Evolutionary conservation across 2,888 invertebrate genomes (phyloP).

Genomic region (Oscheius sp.): DNA sequence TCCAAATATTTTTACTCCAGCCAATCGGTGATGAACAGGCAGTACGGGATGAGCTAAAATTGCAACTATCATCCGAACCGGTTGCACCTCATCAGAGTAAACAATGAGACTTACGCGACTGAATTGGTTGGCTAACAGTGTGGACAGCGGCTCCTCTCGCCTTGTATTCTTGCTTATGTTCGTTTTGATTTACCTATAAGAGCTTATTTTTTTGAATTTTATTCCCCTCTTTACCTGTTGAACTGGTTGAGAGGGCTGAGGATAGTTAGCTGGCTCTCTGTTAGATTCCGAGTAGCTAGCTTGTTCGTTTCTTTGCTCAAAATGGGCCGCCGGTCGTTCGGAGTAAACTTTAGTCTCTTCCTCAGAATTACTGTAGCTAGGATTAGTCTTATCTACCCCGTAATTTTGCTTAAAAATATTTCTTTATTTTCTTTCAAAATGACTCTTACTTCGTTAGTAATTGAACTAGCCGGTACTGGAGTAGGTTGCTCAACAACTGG

Average conservation of each 20-base stretch:
- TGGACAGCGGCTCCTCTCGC: slow-evolving; percentile 6
- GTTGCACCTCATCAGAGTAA: neutral
- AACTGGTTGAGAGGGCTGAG: too few relatives aligned
- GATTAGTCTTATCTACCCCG: neutral
- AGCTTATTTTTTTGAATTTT: too few relatives aligned
- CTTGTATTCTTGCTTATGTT: neutral
- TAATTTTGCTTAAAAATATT: neutral
- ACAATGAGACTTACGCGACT: neutral
- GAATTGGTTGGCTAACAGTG: neutral
- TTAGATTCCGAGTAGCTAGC: too few relatives aligned
- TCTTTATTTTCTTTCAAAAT: neutral
- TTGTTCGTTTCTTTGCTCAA: too few relatives aligned
- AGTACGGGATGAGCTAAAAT: neutral
- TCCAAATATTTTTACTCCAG: neutral
- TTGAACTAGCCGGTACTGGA: slow-evolving; percentile 3
- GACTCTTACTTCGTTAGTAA: slow-evolving; percentile 5
- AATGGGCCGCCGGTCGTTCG: too few relatives aligned
- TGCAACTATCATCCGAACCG: neutral
- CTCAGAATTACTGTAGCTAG: too few relatives aligned
- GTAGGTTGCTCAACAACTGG: slow-evolving; percentile 1
- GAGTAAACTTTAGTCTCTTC: too few relatives aligned
- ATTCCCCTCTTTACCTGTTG: too few relatives aligned
- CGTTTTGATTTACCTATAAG: too few relatives aligned
- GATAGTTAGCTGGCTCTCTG: too few relatives aligned
- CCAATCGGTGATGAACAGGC: neutral